Conservation (phyloP, 1,140 invertebrate genomes). For the Delia radicum region DNA sequence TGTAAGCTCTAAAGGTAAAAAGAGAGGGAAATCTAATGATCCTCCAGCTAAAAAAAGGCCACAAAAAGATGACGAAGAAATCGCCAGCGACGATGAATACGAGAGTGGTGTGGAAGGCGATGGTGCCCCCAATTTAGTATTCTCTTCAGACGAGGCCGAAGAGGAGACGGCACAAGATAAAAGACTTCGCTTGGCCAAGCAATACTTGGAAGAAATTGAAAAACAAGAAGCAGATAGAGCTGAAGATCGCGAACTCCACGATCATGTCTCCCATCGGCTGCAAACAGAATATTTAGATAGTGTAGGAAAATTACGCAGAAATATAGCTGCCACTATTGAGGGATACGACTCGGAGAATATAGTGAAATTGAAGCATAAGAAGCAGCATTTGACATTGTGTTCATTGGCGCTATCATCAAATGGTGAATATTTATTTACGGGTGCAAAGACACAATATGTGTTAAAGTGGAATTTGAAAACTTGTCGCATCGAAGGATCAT, state of each 20-base stretch:
- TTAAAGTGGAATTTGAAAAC: constrained; percentile 76
- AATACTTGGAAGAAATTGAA: constrained; percentile 84
- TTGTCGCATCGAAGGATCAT: constrained; percentile 38
- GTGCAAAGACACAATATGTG: constrained; percentile 84
- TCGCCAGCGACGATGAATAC: constrained; percentile 58
- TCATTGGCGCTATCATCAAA: constrained; percentile 78
- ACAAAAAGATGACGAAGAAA: constrained; percentile 57
- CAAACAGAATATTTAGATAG: constrained; percentile 84
- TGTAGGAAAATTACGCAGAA: constrained; percentile 73
- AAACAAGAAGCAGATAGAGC: constrained; percentile 72
- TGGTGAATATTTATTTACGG: constrained; percentile 74
- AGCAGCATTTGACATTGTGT: constrained; percentile 79
- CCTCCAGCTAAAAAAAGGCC: constrained; percentile 43
- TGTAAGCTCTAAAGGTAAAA: constrained; percentile 20
- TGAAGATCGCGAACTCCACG: constrained; percentile 68
- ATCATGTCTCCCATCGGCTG: constrained; percentile 70
- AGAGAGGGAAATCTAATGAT: constrained; percentile 25
- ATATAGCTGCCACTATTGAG: constrained; percentile 70
- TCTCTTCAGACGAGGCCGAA: constrained; percentile 64
- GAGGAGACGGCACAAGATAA: constrained; percentile 88
- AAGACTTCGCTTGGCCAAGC: constrained; percentile 81
- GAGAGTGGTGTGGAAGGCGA: constrained; percentile 57
- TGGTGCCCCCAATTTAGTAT: constrained; percentile 57
- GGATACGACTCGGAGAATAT: constrained; percentile 58
- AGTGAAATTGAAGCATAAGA: constrained; percentile 64